These are phyloP conservation scores for Leptoclinus maculatus DNA, from an alignment of 2,797 vertebrate species.

Conservation along the genomic window DNA sequence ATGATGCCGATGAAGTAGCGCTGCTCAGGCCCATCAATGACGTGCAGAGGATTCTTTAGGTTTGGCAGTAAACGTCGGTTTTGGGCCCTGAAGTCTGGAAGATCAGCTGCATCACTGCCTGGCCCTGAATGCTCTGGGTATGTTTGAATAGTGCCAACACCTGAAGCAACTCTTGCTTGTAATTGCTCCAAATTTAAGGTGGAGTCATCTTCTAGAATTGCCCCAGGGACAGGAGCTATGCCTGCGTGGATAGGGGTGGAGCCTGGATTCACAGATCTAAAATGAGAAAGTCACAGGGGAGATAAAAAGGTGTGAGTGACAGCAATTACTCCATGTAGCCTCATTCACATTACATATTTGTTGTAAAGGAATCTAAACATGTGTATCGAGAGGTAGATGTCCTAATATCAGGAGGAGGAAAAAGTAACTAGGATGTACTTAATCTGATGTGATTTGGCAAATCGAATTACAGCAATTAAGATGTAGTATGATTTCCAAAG, in stretches of 20 bases:
- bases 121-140: neutral
- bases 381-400: neutral
- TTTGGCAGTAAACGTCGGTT: conserved; percentile 88
- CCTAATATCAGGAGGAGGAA: neutral
- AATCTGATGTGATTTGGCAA: neutral
- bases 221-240: conserved; percentile 71
- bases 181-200: conserved; percentile 14
- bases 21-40: conserved; percentile 88
- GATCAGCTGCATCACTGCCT: conserved; percentile 46
- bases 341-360: neutral
- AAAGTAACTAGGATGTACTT: neutral
- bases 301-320: conserved; percentile 1
- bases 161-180: neutral
- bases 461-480: neutral
- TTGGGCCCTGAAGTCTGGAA: conserved; percentile 74
- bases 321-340: neutral
- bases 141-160: neutral
- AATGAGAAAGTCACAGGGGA: conserved; percentile 1
- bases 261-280: conserved; percentile 84
- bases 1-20: conserved; percentile 92
- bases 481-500: neutral
- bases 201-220: conserved; percentile 73
- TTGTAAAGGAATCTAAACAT: neutral
- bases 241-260: conserved; percentile 60
- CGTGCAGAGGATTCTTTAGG: conserved; percentile 86